Conservation (phyloP, 2,888 invertebrate species). For the Andrena flavipes region DNA sequence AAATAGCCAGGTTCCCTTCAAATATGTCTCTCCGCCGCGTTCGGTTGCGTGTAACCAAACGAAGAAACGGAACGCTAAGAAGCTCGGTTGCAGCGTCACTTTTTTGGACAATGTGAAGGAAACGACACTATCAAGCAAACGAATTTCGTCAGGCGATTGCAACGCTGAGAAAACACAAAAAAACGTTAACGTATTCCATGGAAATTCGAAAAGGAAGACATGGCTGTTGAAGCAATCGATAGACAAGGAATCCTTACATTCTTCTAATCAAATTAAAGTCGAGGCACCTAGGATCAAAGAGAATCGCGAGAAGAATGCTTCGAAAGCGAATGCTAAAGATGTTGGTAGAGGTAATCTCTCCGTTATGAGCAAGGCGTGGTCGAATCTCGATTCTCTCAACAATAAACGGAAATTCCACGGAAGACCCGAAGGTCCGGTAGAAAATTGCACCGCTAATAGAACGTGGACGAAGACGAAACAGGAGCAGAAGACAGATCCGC, state of each 20-base stretch:
- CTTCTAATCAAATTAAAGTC: neutral
- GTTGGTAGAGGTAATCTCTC: conserved; percentile 35
- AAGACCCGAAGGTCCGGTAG: neutral
- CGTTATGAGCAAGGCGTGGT: conserved; percentile 48
- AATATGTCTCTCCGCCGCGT: neutral
- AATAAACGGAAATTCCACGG: neutral
- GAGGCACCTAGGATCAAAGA: neutral
- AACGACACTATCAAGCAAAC: neutral
- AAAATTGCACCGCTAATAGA: neutral
- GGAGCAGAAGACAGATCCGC: neutral
- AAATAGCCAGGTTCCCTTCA: conserved; percentile 1
- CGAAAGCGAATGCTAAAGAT: neutral
- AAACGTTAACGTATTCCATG: neutral
- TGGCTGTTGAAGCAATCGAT: no score
- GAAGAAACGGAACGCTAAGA: conserved; percentile 38
- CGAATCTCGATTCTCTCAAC: conserved; percentile 35
- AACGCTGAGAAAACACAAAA: neutral
- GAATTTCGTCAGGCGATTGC: neutral
- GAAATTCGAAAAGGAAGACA: neutral
- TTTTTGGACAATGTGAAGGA: conserved; percentile 44
- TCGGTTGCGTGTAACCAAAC: conserved; percentile 1
- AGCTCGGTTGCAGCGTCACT: conserved; percentile 44
- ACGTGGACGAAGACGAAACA: neutral
- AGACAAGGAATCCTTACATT: neutral
- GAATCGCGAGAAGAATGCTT: neutral